phyloP scores from a whole-genome alignment of 2,113 vertebrate genomes.

The Agapornis roseicollis region DNA sequence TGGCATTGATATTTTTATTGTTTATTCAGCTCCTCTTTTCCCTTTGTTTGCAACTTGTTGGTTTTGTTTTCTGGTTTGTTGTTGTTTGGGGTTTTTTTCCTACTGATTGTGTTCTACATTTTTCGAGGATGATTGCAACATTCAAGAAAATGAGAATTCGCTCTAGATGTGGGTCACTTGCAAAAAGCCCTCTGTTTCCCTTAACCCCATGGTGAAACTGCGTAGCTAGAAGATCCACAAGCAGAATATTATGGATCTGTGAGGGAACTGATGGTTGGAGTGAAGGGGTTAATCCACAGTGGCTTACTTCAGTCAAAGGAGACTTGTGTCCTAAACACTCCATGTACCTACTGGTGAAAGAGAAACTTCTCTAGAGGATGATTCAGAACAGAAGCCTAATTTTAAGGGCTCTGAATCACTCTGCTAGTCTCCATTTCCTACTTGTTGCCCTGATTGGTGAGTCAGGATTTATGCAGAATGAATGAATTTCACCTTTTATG shows the following conservation, averaged over 20 bases:
- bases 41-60: not conserved
- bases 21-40: constrained; percentile 1
- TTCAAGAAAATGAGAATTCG: not conserved
- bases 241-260: not conserved
- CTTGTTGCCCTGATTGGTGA: constrained; percentile 32
- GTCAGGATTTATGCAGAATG: constrained; percentile 33
- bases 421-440: not conserved
- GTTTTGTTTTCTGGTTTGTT: not conserved
- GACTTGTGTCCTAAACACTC: not conserved
- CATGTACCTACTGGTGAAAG: not conserved
- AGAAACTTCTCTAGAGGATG: not conserved
- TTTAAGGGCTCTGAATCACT: constrained; percentile 24
- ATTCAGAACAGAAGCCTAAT: not conserved
- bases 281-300: not conserved
- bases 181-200: not conserved
- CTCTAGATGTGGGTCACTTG: not conserved
- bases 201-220: not conserved
- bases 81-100: not conserved
- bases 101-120: not conserved
- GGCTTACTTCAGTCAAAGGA: not conserved
- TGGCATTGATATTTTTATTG: not conserved
- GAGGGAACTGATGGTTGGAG: not conserved
- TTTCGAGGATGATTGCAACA: not conserved
- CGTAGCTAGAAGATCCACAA: not conserved
- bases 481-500: constrained; percentile 38